A percentile compares a stretch with the other conserved stretches of the same genome.
phyloP scores from a whole-genome alignment of 2,888 invertebrate genomes.

The Synergus umbraculus region DNA sequence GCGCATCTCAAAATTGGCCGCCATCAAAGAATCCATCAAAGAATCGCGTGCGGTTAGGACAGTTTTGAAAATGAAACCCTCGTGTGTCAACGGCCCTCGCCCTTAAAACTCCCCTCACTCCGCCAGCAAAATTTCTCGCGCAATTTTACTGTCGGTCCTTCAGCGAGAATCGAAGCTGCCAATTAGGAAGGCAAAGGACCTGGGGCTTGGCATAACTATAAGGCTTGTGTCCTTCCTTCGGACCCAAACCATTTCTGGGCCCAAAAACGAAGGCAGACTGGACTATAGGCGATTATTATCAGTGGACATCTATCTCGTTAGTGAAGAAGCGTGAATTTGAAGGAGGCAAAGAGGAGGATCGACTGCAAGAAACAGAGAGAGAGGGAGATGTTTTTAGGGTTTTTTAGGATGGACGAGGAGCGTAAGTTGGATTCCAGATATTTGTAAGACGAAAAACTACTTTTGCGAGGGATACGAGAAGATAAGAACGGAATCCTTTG shows the following conservation, averaged over 20 bases:
- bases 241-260: not conserved
- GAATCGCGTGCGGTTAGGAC: not conserved
- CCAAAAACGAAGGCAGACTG: not conserved
- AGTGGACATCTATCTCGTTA: constrained; percentile 70
- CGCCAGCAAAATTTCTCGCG: not conserved
- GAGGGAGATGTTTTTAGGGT: not conserved
- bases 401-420: constrained; percentile 7
- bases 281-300: constrained; percentile 62
- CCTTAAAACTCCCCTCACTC: not conserved
- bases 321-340: constrained; percentile 67
- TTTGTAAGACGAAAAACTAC: constrained; percentile 27
- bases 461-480: not conserved
- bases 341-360: not conserved
- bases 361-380: not conserved
- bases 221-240: constrained; percentile 46
- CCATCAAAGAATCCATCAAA: not conserved
- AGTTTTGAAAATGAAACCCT: constrained; percentile 4
- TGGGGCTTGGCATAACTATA: constrained; percentile 44
- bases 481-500: constrained; percentile 21
- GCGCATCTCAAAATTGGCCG: constrained; percentile 27
- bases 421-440: constrained; percentile 17
- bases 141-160: constrained; percentile 36
- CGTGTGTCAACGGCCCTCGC: constrained; percentile 28
- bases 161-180: constrained; percentile 52
- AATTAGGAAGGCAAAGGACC: constrained; percentile 49